Evolutionary conservation across 2,888 invertebrate species (phyloP).

Genomic region (Selenia dentaria): DNA sequence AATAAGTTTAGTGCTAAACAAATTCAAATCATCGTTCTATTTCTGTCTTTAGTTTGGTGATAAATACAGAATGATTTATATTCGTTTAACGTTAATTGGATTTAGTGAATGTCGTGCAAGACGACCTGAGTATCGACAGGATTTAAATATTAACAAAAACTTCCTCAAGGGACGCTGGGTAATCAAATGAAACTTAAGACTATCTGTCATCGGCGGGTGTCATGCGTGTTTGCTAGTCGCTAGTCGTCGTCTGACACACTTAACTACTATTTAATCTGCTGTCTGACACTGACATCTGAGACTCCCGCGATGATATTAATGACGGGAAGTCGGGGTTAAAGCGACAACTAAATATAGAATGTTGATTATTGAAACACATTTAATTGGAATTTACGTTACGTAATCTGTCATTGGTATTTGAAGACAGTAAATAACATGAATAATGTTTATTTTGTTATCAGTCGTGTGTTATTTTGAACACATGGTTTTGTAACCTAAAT

Average conservation of each 20-base stretch:
- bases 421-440: too few relatives aligned
- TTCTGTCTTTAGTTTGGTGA: too few relatives aligned
- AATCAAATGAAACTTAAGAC: slow-evolving; percentile 69
- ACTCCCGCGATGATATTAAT: slow-evolving; percentile 46
- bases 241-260: slow-evolving; percentile 16
- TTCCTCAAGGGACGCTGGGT: slow-evolving; percentile 29
- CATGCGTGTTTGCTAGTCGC: slow-evolving; percentile 28
- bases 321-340: slow-evolving; percentile 52
- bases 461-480: too few relatives aligned
- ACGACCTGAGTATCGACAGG: slow-evolving; percentile 17
- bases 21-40: too few relatives aligned
- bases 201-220: slow-evolving; percentile 62
- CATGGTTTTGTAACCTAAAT: too few relatives aligned
- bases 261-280: not conserved
- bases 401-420: too few relatives aligned
- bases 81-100: too few relatives aligned
- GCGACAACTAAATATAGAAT: slow-evolving; percentile 29
- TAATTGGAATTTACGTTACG: not conserved
- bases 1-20: too few relatives aligned
- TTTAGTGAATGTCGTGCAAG: too few relatives aligned
- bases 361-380: not conserved
- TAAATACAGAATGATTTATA: too few relatives aligned
- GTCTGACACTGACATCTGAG: slow-evolving; percentile 4
- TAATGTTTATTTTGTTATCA: too few relatives aligned
- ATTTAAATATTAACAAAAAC: slow-evolving; percentile 37